phyloP scores from a whole-genome alignment of 1,140 invertebrate species.

The Hermetia illucens region DNA sequence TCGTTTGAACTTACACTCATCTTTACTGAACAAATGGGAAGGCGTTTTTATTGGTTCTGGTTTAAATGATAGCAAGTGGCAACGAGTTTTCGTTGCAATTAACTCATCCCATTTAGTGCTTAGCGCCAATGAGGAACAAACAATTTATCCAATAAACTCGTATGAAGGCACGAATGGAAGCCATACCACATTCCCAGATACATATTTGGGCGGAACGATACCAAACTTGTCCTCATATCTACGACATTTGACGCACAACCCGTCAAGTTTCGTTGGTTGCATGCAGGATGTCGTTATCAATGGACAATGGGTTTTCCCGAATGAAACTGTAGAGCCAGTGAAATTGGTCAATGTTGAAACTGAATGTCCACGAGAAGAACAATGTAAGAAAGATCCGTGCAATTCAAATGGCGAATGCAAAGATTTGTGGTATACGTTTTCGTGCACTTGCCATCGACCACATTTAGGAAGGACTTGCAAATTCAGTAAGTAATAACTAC shows the following conservation, averaged over 20 bases:
- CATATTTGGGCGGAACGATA: conserved; percentile 62
- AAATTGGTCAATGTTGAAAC: conserved; percentile 40
- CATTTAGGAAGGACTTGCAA: conserved; percentile 77
- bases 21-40: conserved; percentile 74
- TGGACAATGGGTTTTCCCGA: conserved; percentile 50
- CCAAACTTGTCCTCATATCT: conserved; percentile 38
- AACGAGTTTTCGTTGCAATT: conserved; percentile 72
- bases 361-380: conserved; percentile 60
- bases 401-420: conserved; percentile 71
- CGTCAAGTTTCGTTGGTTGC: conserved; percentile 74
- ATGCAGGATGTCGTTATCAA: conserved; percentile 83
- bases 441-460: conserved; percentile 73
- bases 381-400: conserved; percentile 79
- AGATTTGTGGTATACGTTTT: conserved; percentile 78
- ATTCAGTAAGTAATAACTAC: conserved; percentile 69
- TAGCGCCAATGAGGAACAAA: conserved; percentile 75
- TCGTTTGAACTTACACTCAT: conserved; percentile 70
- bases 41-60: conserved; percentile 72
- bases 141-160: conserved; percentile 70
- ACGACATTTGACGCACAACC: conserved; percentile 48
- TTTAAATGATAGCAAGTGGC: conserved; percentile 76
- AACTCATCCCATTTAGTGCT: conserved; percentile 73
- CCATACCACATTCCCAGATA: conserved; percentile 65
- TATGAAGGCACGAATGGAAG: conserved; percentile 57
- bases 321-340: conserved; percentile 13